Conservation (phyloP, 2,888 invertebrate species). For the Netelia fuscicornis region DNA sequence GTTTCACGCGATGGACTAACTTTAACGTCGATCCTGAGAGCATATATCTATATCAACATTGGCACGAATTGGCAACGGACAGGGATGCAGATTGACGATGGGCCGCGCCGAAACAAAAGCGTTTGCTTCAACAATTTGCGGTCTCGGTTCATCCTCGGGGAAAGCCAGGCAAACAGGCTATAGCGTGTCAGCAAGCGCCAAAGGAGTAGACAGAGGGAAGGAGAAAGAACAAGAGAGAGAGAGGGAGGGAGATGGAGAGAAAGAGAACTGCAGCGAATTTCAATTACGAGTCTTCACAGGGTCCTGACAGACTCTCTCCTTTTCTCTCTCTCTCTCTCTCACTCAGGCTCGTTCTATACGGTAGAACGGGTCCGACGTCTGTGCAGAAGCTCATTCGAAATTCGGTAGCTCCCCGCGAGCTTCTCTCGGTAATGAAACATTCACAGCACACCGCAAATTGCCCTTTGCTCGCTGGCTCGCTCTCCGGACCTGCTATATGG, state of each 20-base stretch:
- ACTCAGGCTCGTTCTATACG: constrained; percentile 30
- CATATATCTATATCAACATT: constrained; percentile 42
- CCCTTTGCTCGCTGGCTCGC: constrained; percentile 73
- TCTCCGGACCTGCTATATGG: constrained; percentile 30
- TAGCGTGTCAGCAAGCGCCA: constrained; percentile 5
- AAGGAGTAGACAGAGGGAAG: constrained; percentile 29
- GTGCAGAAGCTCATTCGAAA: constrained; percentile 83
- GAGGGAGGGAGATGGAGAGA: background rate
- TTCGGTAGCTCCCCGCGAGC: constrained; percentile 83
- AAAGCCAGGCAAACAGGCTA: constrained; percentile 60
- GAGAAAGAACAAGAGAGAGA: background rate
- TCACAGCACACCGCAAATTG: constrained; percentile 84
- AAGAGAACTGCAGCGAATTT: constrained; percentile 79
- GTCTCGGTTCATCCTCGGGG: constrained; percentile 60
- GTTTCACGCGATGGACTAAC: constrained; percentile 8
- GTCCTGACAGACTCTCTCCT: constrained; percentile 65
- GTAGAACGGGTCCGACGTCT: constrained; percentile 57
- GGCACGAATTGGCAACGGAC: constrained; percentile 64
- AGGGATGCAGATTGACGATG: constrained; percentile 81
- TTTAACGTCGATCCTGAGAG: background rate
- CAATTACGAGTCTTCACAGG: constrained; percentile 82
- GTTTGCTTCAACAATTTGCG: constrained; percentile 78
- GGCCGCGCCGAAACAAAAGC: constrained; percentile 81
- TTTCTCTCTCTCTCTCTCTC: constrained; percentile 5
- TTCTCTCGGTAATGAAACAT: constrained; percentile 84